Conservation (phyloP, 2,797 vertebrate genomes). For the Geotria australis region DNA sequence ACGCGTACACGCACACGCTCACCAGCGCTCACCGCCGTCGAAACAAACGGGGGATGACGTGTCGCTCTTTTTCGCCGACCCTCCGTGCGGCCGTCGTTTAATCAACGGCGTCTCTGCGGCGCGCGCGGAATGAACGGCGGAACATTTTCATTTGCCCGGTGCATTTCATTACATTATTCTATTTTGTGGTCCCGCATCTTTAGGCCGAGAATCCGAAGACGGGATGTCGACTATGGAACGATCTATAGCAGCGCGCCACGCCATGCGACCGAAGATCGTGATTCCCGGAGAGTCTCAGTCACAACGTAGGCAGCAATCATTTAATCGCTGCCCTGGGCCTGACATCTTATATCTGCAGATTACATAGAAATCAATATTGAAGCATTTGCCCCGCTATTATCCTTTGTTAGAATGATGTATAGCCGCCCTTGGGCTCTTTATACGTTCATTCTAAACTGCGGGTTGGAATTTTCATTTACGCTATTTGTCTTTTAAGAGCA, state of each 20-base stretch:
- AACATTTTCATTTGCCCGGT: background rate
- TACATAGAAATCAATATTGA: no score
- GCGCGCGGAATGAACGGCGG: background rate
- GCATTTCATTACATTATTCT: background rate
- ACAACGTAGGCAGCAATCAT: conserved; percentile 1
- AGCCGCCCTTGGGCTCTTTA: no score
- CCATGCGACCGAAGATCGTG: conserved; percentile 59
- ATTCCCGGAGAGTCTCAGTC: conserved; percentile 69
- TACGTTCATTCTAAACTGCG: background rate
- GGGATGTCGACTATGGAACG: conserved; percentile 57
- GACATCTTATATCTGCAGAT: background rate
- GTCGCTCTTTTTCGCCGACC: background rate
- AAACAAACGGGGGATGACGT: background rate
- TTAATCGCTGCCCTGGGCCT: background rate
- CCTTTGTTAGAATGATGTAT: no score
- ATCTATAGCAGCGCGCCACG: conserved; percentile 35
- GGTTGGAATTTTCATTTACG: background rate
- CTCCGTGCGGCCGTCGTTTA: background rate
- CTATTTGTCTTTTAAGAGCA: background rate
- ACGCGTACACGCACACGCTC: background rate
- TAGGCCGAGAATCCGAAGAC: conserved; percentile 36
- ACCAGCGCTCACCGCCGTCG: background rate
- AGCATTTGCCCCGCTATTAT: no score
- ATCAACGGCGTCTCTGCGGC: background rate
- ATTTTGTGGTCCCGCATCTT: conserved; percentile 21